Evolutionary conservation across 2,797 vertebrate genomes (phyloP), one percentile per base, ranked within the genome.

Genomic region (Gila robusta): DNA sequence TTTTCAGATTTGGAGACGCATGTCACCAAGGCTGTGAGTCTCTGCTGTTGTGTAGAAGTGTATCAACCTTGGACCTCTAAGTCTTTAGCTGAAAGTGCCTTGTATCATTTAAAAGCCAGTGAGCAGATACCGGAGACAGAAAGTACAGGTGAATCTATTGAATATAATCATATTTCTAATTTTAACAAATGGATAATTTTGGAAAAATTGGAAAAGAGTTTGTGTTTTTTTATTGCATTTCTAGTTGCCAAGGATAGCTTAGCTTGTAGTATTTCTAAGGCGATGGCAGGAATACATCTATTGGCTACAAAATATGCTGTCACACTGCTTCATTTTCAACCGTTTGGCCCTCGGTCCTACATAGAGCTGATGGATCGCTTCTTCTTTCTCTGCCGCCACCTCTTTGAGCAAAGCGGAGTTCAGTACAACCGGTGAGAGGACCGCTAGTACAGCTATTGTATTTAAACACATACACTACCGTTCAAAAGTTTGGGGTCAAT

Each of bases 251-350:
- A 16, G 52, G 85, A 81, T 39, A 52, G 23, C 28, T 91, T 93
- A 72, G 62, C 64, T 56, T 7, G 28, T 64, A 91, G 88, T 72
- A 32, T 96, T 39, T 90, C 94, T 70, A 89, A 89, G 82, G 94
- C 90, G 16, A 96, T 97, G 94, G 95, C 96, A 84, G 89, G 87
- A 84, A 94, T 98, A 86, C 97, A 98, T 87, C 93, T 91, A 39
- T 96, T 94, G 21, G 95, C 96, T 5, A 80, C 89, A 81, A 92
- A 86, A 47, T 96, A 97, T 79, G 92, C 94, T 0, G 89, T 92
- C 5, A 84, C 91, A 59, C 87, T 94, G 11, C 89, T 94, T 0
- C 66, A 32, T 49, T 35, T 92, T 54, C 94, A 95, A 82, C 93
- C 94, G 1, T 93, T 96, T 87, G 95, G 93, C 12, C 95, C 96